Evolutionary conservation across 2,113 vertebrate species (phyloP), one percentile per base, ranked within the genome.

Genomic region (Dicerorhinus sumatrensis): DNA sequence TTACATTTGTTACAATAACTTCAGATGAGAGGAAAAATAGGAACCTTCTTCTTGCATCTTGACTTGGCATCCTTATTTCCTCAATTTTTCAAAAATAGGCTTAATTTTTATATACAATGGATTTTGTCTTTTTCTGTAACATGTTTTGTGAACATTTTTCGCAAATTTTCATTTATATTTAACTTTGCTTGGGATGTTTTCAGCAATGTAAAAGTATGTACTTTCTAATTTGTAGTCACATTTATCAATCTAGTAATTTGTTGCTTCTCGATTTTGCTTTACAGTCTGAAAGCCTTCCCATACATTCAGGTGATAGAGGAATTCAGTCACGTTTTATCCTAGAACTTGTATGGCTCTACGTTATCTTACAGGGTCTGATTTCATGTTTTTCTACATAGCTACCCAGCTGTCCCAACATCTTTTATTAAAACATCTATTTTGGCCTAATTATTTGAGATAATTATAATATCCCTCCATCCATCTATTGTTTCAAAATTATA

Each of bases 401-500:
- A 75, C 6, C 5, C 29, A 42, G 0, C 84, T 80, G 14, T 82
- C 25, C 39, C 79, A 85, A 80, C 10, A 91, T 73, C 63, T 58
- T n/a, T 90, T 89, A 46, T 91, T 89, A 89, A 92, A 85, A 82
- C 91, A 8, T 79, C 17, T 29, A 67, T 73, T 16, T 67, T 82
- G 23, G 33, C 2, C 25, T 79, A 93, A n/a, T 84, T 80, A 62
- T 84, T 95, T 91, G 76, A 79, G 10, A 75, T 70, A 89, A 84
- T 80, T 72, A 88, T 62, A 77, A 82, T 58, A 56, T 67, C 11
- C 3, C 17, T 3, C 20, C 23, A 91, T 73, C 23, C 18, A 79
- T 25, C 39, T 9, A 29, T 25, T 91, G 8, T 88, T 87, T 93
- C 12, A 86, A 73, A 95, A 79, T 75, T n/a, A 96, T 75, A 31